Percentiles rank a stretch among this genome's conserved stretches.
Evolutionary conservation across 1,140 invertebrate genomes (phyloP).

Genomic region (Heliconius eleuchia): DNA sequence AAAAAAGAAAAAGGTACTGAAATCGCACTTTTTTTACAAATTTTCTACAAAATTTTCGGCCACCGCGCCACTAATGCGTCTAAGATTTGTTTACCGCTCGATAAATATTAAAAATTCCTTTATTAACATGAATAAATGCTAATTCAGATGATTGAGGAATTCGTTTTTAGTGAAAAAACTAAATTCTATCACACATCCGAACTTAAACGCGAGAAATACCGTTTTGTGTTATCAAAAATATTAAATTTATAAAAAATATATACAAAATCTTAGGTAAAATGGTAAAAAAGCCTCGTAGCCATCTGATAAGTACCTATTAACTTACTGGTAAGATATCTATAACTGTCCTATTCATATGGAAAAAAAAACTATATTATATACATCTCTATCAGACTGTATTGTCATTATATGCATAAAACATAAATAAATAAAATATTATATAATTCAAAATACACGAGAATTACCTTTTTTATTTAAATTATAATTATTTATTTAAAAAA

Average conservation of each 20-base stretch:
- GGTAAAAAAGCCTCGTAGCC: background rate
- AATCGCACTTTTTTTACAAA: background rate
- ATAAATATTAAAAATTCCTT: slow-evolving; percentile 52
- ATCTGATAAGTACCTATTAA: background rate
- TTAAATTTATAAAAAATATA: slow-evolving; percentile 17
- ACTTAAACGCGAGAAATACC: slow-evolving; percentile 33
- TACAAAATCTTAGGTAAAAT: slow-evolving; percentile 12
- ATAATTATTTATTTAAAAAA: background rate
- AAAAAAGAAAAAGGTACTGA: background rate
- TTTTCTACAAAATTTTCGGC: slow-evolving; percentile 21
- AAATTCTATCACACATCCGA: slow-evolving; percentile 54
- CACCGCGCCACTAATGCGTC: slow-evolving; percentile 16
- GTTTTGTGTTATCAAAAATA: slow-evolving; percentile 32
- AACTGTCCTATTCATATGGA: background rate
- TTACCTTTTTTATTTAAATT: too few species aligned
- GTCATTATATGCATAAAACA: background rate
- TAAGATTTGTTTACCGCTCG: slow-evolving; percentile 26
- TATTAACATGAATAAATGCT: slow-evolving; percentile 67
- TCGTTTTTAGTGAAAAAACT: slow-evolving; percentile 26
- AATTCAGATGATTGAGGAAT: slow-evolving; percentile 54
- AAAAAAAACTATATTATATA: background rate
- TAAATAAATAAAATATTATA: background rate
- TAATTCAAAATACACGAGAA: too few species aligned
- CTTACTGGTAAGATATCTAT: background rate
- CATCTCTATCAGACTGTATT: background rate